These are phyloP conservation scores for Passerina amoena DNA, from an alignment of 2,113 vertebrate species.

Conservation along the genomic window DNA sequence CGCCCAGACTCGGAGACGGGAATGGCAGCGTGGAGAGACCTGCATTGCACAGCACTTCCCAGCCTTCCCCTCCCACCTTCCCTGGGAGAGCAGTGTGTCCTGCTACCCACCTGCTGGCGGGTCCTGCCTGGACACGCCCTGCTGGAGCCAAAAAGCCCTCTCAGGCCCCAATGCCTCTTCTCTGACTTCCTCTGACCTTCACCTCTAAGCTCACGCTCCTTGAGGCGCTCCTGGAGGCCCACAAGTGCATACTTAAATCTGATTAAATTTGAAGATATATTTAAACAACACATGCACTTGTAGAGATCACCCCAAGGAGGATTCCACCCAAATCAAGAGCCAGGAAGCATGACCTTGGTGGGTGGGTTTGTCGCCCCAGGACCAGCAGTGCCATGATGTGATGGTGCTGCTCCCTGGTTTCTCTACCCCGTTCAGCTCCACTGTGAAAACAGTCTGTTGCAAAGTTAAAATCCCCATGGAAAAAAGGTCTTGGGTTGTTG, in stretches of 20 bases:
- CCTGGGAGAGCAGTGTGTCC: accelerated
- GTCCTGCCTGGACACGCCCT: not conserved
- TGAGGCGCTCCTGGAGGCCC: not conserved
- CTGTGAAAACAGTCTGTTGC: not conserved
- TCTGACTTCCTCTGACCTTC: not conserved
- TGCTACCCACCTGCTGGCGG: accelerated
- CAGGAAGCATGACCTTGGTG: not conserved
- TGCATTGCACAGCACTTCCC: not conserved
- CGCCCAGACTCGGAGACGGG: accelerated
- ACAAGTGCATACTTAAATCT: not conserved
- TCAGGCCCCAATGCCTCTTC: not conserved
- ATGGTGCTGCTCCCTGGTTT: not conserved
- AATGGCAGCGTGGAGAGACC: not conserved
- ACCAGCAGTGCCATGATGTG: accelerated
- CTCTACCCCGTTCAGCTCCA: not conserved
- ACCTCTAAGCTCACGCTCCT: accelerated
- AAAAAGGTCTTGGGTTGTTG: not conserved
- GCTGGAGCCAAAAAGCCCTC: not conserved
- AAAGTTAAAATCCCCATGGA: not conserved
- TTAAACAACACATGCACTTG: not conserved
- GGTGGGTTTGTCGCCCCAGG: not conserved
- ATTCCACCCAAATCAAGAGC: not conserved
- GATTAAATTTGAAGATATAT: not conserved
- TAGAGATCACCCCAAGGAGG: not conserved
- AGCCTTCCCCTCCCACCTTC: accelerated